phyloP scores from a whole-genome alignment of 2,888 invertebrate genomes.

The Ormyrus labotus region DNA sequence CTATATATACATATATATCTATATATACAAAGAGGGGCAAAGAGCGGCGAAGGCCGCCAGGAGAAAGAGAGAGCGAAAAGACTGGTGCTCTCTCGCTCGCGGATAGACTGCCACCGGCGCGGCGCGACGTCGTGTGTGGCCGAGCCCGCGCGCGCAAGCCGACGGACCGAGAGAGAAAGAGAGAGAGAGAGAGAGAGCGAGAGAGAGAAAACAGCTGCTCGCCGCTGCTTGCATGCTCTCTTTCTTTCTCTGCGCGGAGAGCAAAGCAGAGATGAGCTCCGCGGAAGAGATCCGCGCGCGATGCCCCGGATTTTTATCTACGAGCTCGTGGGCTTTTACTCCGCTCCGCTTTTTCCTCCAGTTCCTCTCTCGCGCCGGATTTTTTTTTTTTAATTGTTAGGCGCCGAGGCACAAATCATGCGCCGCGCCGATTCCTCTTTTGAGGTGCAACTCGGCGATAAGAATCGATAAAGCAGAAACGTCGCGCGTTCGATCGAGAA shows the following conservation, averaged over 20 bases:
- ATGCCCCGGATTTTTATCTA: constrained; percentile 51
- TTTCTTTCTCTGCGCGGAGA: constrained; percentile 21
- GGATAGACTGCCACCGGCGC: constrained; percentile 57
- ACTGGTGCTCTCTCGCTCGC: constrained; percentile 36
- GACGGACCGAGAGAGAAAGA: constrained; percentile 30
- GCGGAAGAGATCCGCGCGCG: constrained; percentile 50
- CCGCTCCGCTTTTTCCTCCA: not conserved
- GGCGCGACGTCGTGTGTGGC: constrained; percentile 58
- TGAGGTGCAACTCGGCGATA: too few relatives aligned
- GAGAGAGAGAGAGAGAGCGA: constrained; percentile 37
- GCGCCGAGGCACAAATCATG: constrained; percentile 35
- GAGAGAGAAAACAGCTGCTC: constrained; percentile 36
- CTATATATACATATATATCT: not conserved
- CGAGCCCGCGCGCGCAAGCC: constrained; percentile 39
- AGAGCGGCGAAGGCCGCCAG: constrained; percentile 48
- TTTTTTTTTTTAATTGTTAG: constrained; percentile 15
- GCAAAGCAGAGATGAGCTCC: constrained; percentile 34
- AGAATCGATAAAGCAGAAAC: too few relatives aligned
- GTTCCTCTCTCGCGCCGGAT: not conserved
- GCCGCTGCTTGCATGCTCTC: constrained; percentile 33
- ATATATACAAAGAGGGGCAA: constrained; percentile 5
- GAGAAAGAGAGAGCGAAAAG: constrained; percentile 8
- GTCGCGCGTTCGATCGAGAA: too few relatives aligned
- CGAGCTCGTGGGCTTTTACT: constrained; percentile 11
- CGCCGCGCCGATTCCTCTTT: not conserved